phyloP scores from a whole-genome alignment of 1,140 invertebrate genomes.

The Drusus annulatus region DNA sequence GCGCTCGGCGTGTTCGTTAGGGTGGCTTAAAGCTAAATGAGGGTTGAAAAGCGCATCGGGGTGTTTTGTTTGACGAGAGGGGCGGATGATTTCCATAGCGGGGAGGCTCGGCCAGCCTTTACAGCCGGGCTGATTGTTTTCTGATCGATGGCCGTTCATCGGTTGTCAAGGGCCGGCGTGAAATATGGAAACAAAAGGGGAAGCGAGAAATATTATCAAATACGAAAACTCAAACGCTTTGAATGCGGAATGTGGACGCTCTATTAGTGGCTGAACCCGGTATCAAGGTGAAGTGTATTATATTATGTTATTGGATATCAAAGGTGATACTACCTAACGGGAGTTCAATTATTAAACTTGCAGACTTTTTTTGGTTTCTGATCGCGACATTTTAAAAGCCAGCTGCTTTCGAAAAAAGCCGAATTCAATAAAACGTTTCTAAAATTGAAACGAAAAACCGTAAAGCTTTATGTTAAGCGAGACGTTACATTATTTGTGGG shows the following conservation, averaged over 20 bases:
- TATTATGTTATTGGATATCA: too few species aligned
- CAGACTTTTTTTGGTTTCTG: too few species aligned
- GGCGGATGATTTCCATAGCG: slow-evolving; percentile 22
- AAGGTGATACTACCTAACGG: too few species aligned
- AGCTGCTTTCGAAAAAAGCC: too few species aligned
- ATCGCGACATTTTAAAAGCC: too few species aligned
- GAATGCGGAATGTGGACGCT: not conserved
- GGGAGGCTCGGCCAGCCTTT: not conserved
- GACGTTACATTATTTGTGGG: too few species aligned
- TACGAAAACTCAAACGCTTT: slow-evolving; percentile 1
- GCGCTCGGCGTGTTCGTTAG: slow-evolving; percentile 8
- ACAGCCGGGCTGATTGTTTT: slow-evolving; percentile 44
- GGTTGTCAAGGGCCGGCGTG: slow-evolving; percentile 24
- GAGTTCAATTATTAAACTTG: too few species aligned
- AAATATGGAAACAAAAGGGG: slow-evolving; percentile 17
- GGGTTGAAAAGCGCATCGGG: slow-evolving; percentile 49
- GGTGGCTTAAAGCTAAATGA: slow-evolving; percentile 31
- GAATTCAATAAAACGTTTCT: too few species aligned
- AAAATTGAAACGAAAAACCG: too few species aligned
- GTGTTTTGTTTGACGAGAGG: slow-evolving; percentile 42
- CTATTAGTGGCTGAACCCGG: not conserved
- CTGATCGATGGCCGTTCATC: slow-evolving; percentile 47
- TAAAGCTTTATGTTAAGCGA: too few species aligned
- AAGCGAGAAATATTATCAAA: not conserved
- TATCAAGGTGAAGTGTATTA: too few species aligned